phyloP scores from a whole-genome alignment of 2,888 invertebrate genomes.

The Vannuccia rotundouncinata region DNA sequence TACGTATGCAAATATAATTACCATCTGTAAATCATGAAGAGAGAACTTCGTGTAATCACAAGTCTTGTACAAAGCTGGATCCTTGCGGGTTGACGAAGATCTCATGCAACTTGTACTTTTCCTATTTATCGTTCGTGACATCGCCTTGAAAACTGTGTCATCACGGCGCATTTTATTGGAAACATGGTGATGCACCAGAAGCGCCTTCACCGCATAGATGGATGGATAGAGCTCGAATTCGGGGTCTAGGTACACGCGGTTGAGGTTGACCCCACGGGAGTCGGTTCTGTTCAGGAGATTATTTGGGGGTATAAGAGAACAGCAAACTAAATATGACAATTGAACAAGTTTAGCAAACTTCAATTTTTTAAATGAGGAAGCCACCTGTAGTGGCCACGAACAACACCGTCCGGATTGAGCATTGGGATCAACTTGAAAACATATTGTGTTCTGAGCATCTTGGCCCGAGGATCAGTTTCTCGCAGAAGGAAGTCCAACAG shows the following conservation, averaged over 20 bases:
- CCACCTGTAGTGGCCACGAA: conserved; percentile 69
- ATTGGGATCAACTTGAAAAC: conserved; percentile 85
- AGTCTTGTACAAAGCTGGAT: too few relatives aligned
- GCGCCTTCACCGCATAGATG: conserved; percentile 73
- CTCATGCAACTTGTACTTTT: too few relatives aligned
- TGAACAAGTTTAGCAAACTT: neutral
- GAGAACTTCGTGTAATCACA: too few relatives aligned
- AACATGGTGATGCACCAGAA: conserved; percentile 59
- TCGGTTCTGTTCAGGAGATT: conserved; percentile 62
- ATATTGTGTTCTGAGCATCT: conserved; percentile 63
- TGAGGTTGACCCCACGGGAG: conserved; percentile 76
- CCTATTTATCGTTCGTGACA: too few relatives aligned
- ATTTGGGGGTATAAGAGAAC: neutral
- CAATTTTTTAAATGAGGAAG: neutral
- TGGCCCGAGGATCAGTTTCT: conserved; percentile 69
- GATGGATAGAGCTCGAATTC: conserved; percentile 70
- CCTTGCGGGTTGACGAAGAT: too few relatives aligned
- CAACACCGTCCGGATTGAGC: conserved; percentile 83
- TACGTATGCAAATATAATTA: too few relatives aligned
- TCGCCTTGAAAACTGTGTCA: too few relatives aligned
- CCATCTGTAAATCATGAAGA: too few relatives aligned
- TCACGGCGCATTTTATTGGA: neutral
- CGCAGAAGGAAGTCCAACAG: conserved; percentile 70
- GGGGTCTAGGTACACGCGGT: conserved; percentile 76
- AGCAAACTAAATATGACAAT: neutral